Evolutionary conservation across 2,797 vertebrate species (phyloP).

Genomic region (Gymnoscopelus braueri): DNA sequence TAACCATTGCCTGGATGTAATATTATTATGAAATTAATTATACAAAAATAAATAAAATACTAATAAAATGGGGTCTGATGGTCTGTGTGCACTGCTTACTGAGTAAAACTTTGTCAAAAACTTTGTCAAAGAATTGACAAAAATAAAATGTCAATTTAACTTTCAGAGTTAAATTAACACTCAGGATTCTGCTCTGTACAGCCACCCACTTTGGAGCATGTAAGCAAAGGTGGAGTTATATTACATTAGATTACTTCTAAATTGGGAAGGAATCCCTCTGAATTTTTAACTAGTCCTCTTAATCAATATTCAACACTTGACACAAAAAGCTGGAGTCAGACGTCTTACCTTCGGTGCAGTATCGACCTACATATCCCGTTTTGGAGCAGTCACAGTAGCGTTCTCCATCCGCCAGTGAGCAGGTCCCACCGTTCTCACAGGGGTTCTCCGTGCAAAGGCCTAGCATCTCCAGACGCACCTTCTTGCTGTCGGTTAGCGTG

Average conservation of each 20-base stretch:
- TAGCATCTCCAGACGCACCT: conserved; percentile 90
- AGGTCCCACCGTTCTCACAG: conserved; percentile 95
- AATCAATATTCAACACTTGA: conserved; percentile 60
- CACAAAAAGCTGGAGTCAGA: conserved; percentile 54
- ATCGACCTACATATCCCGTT: conserved; percentile 92
- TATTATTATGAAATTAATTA: conserved; percentile 7
- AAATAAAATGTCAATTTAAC: too few relatives aligned
- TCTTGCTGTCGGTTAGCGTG: conserved; percentile 89
- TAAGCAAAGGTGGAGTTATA: conserved; percentile 12
- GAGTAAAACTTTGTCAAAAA: too few relatives aligned
- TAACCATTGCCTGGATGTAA: conserved; percentile 5
- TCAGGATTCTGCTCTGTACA: too few relatives aligned
- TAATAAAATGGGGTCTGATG: conserved; percentile 1
- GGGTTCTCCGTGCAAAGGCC: conserved; percentile 93
- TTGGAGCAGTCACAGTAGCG: conserved; percentile 94
- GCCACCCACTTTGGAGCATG: conserved; percentile 19
- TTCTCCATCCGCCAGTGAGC: conserved; percentile 91
- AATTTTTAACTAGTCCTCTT: conserved; percentile 42
- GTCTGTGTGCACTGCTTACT: not conserved
- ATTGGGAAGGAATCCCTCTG: conserved; percentile 37
- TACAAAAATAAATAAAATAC: conserved; percentile 6
- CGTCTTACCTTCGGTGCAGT: conserved; percentile 96
- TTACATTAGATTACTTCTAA: conserved; percentile 9
- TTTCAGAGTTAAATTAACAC: too few relatives aligned
- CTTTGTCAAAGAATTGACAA: too few relatives aligned